Evolutionary conservation across 2,888 invertebrate species (phyloP), one percentile per base, ranked within the genome.

Genomic region (Cotesia congregata): DNA sequence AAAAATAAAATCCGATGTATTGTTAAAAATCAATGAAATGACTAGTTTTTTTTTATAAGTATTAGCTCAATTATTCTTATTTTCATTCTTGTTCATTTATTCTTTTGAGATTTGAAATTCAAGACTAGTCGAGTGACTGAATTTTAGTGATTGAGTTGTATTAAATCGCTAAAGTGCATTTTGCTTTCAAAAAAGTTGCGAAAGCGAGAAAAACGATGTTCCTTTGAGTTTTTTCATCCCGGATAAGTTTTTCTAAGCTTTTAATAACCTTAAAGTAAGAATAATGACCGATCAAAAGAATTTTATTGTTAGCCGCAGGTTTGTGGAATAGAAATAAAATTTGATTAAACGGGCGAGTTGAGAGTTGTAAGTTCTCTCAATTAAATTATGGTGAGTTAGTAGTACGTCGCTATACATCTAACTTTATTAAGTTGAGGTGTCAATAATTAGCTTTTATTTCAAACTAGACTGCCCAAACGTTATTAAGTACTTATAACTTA

Each of bases 321-420:
- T 50, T 50, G 7, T 12, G 50, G 30, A 30, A 30, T 30, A 38
- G 9, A 20, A 50, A 62, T 59, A n/a, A 69, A 69, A 70, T 70
- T 75, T 41, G 62, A 70, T 75, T 70, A 75, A 9, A 69, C 70
- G 20, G 62, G 50, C 38, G 61, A 68, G 61, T 50, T 69, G n/a
- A 62, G 30, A 64, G 17, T 75, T 30, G 50, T 20, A 69, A 75
- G 69, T 75, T 70, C 20, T 50, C 59, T 68, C 74, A 75, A 75
- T 75, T 69, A 70, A 61, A 69, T 75, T 75, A 75, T 64, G 41
- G 62, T 17, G 50, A 75, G 75, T 75, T 75, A 41, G n/a, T 64
- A 61, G 12, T 62, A 39, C 60, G n/a, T 39, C n/a, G 64, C 41
- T 64, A 41, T 41, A 69, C 38, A 9, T 62, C 68, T 5, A n/a